Evolutionary conservation across 2,797 vertebrate species (phyloP), one percentile per base, ranked within the genome.

Genomic region (Amblyopsis hoosieri): DNA sequence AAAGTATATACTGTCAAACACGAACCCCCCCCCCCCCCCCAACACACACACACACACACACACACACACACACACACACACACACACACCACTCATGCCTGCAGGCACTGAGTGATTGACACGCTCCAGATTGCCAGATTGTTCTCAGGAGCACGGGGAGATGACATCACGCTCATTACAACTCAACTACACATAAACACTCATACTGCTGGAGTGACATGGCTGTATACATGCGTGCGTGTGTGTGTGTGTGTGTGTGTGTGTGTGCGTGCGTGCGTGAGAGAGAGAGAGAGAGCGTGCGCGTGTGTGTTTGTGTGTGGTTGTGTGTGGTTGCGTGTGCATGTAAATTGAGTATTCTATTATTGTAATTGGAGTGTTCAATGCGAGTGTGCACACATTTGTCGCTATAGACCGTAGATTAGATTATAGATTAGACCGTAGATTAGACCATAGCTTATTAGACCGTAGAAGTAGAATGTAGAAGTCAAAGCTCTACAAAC

Each of bases 131-230:
- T 87, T 89, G 79, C 90, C 87, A 87, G 86, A 90, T 87, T 88
- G 89, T 86, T 91, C 86, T 91, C 84, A 81, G 76, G 78, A 86
- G 87, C 67, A 62, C 64, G 63, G 81, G 80, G 81, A 76, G 82
- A 90, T 92, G 86, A 92, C 87, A 91, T 91, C 88, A 91, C 79
- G 74, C 85, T 88, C 87, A 90, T 93, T 91, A 89, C 84, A 85
- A 85, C 80, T 78, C 85, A 23, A 23, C 86, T 90, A 90, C 91
- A 91, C 89, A 92, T 90, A 90, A 88, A 87, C 86, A 85, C 81
- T 86, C 79, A 64, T 61, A 62, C 67, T 49, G 75, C 72, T 66
- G 88, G 87, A 89, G 71, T 82, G 88, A 86, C 89, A 89, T 73
- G 84, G 74, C 78, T 82, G 79, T 85, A 84, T 85, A 85, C 84